Conservation (phyloP, 1,140 invertebrate species). For the Delia radicum region DNA sequence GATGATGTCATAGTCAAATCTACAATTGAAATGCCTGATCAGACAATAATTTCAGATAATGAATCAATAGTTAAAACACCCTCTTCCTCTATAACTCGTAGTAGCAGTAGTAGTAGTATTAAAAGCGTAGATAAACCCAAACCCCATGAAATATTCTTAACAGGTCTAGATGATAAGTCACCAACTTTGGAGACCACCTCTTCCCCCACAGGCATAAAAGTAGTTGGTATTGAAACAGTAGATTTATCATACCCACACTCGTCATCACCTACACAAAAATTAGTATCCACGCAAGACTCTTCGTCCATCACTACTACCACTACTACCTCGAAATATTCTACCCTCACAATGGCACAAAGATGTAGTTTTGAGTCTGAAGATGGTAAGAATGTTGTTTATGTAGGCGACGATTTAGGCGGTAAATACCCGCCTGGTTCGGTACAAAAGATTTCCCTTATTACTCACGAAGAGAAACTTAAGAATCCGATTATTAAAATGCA, state of each 20-base stretch:
- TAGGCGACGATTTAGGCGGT: conserved; percentile 50
- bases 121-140: background rate
- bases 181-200: background rate
- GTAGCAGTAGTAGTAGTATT: conserved; percentile 8
- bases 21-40: conserved; percentile 51
- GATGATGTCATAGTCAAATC: conserved; percentile 47
- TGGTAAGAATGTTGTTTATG: conserved; percentile 52
- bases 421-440: conserved; percentile 57
- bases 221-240: conserved; percentile 46
- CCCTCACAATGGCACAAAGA: conserved; percentile 45
- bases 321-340: conserved; percentile 41
- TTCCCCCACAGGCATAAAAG: conserved; percentile 37
- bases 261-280: background rate
- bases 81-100: background rate
- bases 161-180: conserved; percentile 22
- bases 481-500: conserved; percentile 66
- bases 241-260: conserved; percentile 27
- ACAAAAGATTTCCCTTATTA: conserved; percentile 66
- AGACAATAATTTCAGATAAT: no score
- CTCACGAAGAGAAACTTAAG: conserved; percentile 67
- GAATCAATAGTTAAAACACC: background rate
- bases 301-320: conserved; percentile 38
- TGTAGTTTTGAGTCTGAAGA: conserved; percentile 52
- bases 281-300: no score
- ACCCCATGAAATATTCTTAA: background rate